Base-by-base conservation (phyloP, 2,113 vertebrate genomes). In the Carassius carassius region DNA sequence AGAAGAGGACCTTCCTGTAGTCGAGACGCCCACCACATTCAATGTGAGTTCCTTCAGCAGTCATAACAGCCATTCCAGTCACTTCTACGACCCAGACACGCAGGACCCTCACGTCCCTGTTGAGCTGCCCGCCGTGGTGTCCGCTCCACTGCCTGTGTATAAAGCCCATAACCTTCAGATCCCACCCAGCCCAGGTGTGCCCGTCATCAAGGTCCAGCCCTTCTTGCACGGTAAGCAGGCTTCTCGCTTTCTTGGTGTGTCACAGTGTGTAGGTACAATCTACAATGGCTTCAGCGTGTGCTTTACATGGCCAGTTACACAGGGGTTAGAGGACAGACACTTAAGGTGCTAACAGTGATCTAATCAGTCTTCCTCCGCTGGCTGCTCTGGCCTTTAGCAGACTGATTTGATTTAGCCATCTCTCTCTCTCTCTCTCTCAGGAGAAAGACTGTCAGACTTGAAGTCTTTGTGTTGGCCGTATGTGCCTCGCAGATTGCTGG, bases 171-270 rank as follows among this genome's bases (percentile, higher is more conserved):
- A 54, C 19, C 35, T 81, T n/a, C 77, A 69, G 54, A 76, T 54
- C n/a, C 72, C 76, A 17, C 44, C 75, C 16, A 84, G 54, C 62
- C 75, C 86, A 29, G 81, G 73, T 37, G 81, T 74, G 60, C 88
- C 88, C 70, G 25, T 90, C 58, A 88, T 88, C 75, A 91, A 90
- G 77, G 88, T 90, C 58, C 84, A 83, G 78, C 90, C 90, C 44
- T 89, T 88, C 35, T 12, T 84, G 3, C 7, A 87, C 13, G 86
- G 90, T 91, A 87, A 70, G 87, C 23, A 47, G 13, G 19, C 35
- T 41, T 72, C 69, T 72, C 19, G 12, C n/a, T 74, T 47, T 73
- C 21, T 14, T 23, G 11, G 37, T 23, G 56, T 79, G 37, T 63
- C 19, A 60, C 11, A 2, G 8, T 25, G 77, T 16, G 21, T 25